A percentile compares a stretch with the other conserved stretches of the same genome.
These are phyloP conservation scores for Crocuta crocuta DNA, from an alignment of 2,113 vertebrate genomes.

Conservation along the genomic window DNA sequence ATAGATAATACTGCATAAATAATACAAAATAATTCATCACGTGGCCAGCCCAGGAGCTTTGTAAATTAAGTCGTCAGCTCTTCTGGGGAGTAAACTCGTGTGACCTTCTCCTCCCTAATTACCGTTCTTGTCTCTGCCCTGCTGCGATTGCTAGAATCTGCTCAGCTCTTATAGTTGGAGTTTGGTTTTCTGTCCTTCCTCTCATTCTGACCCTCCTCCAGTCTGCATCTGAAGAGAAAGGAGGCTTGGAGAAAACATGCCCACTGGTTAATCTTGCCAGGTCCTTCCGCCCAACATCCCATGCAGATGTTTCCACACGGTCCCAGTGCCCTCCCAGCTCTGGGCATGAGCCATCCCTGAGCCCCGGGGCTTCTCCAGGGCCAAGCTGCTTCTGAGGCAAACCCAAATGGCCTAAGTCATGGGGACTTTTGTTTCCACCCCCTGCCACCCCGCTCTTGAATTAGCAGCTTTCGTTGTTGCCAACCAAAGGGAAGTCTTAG, in stretches of 20 bases:
- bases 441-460: no score
- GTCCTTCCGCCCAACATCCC: background rate
- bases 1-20: background rate
- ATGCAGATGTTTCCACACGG: background rate
- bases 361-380: rapidly evolving
- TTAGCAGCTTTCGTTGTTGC: background rate
- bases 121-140: background rate
- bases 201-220: background rate
- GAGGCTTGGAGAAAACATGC: background rate
- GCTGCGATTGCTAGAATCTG: background rate
- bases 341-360: rapidly evolving
- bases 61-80: conserved; percentile 45
- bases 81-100: background rate
- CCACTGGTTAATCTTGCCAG: rapidly evolving
- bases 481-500: rapidly evolving
- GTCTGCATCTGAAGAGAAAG: background rate
- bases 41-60: background rate
- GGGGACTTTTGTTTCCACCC: background rate
- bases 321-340: rapidly evolving
- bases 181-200: background rate
- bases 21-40: background rate
- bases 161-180: background rate
- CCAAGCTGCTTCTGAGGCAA: background rate
- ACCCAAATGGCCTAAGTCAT: rapidly evolving
- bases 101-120: background rate